Base-by-base conservation (phyloP, 2,888 invertebrate species). In the Trichogramma dendrolimi region DNA sequence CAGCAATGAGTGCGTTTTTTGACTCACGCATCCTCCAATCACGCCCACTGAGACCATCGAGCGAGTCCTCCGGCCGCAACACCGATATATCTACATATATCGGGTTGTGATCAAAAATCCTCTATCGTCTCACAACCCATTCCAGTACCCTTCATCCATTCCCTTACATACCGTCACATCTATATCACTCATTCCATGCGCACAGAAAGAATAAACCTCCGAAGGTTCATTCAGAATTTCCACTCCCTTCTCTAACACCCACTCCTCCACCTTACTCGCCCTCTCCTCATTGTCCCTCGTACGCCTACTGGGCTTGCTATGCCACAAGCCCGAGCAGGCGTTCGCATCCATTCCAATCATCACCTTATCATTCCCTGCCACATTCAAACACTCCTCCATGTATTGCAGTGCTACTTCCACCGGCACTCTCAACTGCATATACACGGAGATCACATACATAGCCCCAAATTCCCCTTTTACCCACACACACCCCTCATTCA, bases 301-400 rank as follows among this genome's bases (percentile, higher is more conserved):
- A 14, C 14, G 14, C 14, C 14, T 14, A 14, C 14, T 14, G 1
- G n/a, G n/a, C n/a, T 60, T 60, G 46, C 66, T 66, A 44, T 60
- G 44, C 65, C 67, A 69, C 41, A 67, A 7, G 3, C n/a, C 56
- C 62, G 0, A 67, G n/a, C 53, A 56, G 1, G 68, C 67, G 47
- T 70, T 69, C 8, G 69, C 68, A 52, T 69, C 66, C 51, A 67
- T 60, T 0, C 68, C 67, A 3, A 69, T n/a, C 4, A 69, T 2
- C 0, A 67, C 11, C 14, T 49, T 14, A n/a, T 4, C 47, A 50
- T 4, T 40, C 57, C n/a, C 50, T 11, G 40, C 51, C 10, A 27
- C 48, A 42, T 2, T 4, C 10, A 2, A 59, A 7, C n/a, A 60
- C 6, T 48, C 8, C 4, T 60, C 65, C 56, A 66, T 6, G 43